Conservation (phyloP, 2,797 vertebrate species). For the Pangasius djambal region DNA sequence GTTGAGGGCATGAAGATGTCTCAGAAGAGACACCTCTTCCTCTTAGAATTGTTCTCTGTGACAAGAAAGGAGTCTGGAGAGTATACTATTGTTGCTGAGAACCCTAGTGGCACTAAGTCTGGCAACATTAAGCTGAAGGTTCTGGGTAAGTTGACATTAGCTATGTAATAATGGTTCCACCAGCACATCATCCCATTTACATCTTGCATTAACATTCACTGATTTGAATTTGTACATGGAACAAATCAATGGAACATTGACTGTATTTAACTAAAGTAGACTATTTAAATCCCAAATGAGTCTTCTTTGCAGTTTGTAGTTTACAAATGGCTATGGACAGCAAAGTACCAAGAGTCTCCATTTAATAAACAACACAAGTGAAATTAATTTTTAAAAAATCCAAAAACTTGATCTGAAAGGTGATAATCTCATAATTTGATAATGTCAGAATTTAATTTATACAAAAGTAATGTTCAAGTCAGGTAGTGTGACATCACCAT, state of each 20-base stretch:
- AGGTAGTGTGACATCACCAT: not conserved
- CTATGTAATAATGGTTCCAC: not conserved
- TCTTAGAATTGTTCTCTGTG: slow-evolving; percentile 91
- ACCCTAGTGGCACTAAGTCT: slow-evolving; percentile 89
- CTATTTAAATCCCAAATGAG: not conserved
- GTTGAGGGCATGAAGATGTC: slow-evolving; percentile 90
- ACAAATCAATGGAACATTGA: not conserved
- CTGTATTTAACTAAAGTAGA: not conserved
- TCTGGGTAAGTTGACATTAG: slow-evolving; percentile 69
- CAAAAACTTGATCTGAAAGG: not conserved
- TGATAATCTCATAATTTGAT: not conserved
- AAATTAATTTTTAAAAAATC: not conserved
- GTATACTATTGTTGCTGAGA: slow-evolving; percentile 93
- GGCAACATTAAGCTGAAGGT: slow-evolving; percentile 90
- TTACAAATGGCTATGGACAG: not conserved
- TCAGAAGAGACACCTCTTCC: slow-evolving; percentile 85
- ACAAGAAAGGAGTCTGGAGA: slow-evolving; percentile 95
- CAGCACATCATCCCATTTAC: not conserved
- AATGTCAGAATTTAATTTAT: not conserved
- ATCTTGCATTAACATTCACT: not conserved
- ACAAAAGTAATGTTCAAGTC: not conserved
- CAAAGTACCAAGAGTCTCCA: not conserved
- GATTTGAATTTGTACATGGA: no score
- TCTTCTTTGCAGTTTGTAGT: not conserved
- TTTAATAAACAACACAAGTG: not conserved